Percentiles rank a stretch among this genome's conserved stretches.
Conservation (phyloP, 2,113 vertebrate species). For the Petrocephalus zakoni region DNA sequence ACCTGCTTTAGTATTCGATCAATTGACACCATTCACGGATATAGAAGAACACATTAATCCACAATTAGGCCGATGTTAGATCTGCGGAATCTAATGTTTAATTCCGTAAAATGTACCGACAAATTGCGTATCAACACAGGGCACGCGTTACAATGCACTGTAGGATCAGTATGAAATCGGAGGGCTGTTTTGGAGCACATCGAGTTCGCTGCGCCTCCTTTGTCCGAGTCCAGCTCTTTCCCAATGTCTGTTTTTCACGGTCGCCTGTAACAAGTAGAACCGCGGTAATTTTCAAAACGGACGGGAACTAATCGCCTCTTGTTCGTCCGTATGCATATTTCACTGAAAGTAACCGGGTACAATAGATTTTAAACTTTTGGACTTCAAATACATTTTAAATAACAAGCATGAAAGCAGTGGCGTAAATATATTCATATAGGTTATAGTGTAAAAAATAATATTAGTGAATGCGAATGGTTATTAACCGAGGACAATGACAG, state of each 20-base stretch:
- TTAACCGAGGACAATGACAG: neutral
- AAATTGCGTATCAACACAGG: conserved; percentile 29
- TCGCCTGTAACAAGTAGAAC: conserved; percentile 46
- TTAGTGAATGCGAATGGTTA: neutral
- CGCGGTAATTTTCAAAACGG: conserved; percentile 44
- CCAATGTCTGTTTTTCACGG: conserved; percentile 60
- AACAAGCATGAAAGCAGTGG: neutral
- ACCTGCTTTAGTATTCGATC: neutral
- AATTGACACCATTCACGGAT: neutral
- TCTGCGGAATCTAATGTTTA: neutral
- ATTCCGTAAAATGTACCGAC: conserved; percentile 39
- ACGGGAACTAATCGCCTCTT: conserved; percentile 31
- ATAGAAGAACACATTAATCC: neutral
- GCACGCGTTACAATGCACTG: conserved; percentile 36
- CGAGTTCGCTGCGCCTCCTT: conserved; percentile 42
- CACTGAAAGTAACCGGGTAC: neutral
- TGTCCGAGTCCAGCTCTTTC: conserved; percentile 45
- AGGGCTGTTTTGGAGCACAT: conserved; percentile 32
- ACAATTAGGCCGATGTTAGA: neutral
- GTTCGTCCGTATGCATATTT: conserved; percentile 36
- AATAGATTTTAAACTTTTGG: neutral
- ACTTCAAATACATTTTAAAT: neutral
- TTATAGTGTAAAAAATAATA: neutral
- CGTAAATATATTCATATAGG: neutral
- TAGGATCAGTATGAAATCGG: conserved; percentile 65